phyloP scores from a whole-genome alignment of 2,888 invertebrate genomes.

The Ennomos erosarius region DNA sequence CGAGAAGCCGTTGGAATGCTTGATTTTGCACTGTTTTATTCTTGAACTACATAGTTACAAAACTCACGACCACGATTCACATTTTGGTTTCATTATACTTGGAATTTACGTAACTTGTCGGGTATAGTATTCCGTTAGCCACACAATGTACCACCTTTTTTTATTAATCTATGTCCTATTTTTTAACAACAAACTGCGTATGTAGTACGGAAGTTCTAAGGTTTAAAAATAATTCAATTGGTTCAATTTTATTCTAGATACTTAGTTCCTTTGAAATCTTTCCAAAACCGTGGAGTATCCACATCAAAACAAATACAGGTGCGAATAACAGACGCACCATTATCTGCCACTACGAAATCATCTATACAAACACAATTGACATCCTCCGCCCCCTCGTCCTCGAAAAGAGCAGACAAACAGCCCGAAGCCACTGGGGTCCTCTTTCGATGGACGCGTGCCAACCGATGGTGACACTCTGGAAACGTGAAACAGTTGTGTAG shows the following conservation, averaged over 20 bases:
- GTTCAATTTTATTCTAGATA: not conserved
- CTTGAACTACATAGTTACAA: no score
- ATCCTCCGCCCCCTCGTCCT: slow-evolving; percentile 4
- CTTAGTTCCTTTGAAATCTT: not conserved
- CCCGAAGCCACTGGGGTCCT: slow-evolving; percentile 15
- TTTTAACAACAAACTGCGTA: no score
- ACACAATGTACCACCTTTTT: no score
- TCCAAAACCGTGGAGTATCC: not conserved
- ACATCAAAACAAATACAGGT: slow-evolving; percentile 13
- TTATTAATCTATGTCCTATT: no score
- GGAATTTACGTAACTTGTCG: no score
- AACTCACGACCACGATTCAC: no score
- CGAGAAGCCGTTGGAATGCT: no score
- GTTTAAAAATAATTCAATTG: not conserved
- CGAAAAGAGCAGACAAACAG: slow-evolving; percentile 23
- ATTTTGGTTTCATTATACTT: no score
- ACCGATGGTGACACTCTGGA: not conserved
- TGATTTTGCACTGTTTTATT: no score
- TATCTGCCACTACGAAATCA: slow-evolving; percentile 28
- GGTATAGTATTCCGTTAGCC: no score
- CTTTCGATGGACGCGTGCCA: slow-evolving; percentile 7
- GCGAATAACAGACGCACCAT: slow-evolving; percentile 9
- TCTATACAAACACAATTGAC: slow-evolving; percentile 15
- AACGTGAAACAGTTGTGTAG: slow-evolving; percentile 3
- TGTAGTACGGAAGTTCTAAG: no score